These are phyloP conservation scores for Uria aalge DNA, from an alignment of 2,113 vertebrate species.

Conservation along the genomic window DNA sequence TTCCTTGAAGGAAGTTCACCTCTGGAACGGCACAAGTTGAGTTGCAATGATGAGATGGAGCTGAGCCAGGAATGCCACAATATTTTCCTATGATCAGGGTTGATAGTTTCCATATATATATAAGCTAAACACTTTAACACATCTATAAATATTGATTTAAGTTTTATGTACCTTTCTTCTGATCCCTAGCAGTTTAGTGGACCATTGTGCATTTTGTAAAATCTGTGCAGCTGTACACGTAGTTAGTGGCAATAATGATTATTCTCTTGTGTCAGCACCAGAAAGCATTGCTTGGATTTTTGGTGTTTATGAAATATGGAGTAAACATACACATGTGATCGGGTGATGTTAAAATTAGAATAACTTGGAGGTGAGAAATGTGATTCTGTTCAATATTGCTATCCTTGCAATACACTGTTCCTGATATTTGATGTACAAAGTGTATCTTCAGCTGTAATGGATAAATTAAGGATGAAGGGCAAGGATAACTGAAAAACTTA, in stretches of 20 bases:
- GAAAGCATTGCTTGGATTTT: background rate
- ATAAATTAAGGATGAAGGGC: background rate
- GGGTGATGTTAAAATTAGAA: background rate
- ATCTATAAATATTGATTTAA: background rate
- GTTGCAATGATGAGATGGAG: background rate
- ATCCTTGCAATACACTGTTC: background rate
- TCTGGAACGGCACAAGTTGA: background rate
- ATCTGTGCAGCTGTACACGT: background rate
- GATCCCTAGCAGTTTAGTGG: background rate
- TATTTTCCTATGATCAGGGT: background rate
- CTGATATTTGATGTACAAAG: background rate
- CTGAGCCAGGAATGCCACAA: background rate
- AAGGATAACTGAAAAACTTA: background rate
- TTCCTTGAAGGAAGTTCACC: background rate
- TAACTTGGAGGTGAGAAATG: background rate
- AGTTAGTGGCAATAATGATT: background rate
- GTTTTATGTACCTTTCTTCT: background rate
- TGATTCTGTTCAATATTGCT: background rate
- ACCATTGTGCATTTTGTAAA: background rate
- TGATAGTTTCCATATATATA: background rate
- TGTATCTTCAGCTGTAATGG: background rate
- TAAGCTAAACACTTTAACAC: background rate
- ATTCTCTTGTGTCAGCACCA: background rate
- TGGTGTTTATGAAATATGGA: background rate
- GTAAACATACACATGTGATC: background rate